Conservation (phyloP, 2,888 invertebrate species). For the Ornithoptera alexandrae region DNA sequence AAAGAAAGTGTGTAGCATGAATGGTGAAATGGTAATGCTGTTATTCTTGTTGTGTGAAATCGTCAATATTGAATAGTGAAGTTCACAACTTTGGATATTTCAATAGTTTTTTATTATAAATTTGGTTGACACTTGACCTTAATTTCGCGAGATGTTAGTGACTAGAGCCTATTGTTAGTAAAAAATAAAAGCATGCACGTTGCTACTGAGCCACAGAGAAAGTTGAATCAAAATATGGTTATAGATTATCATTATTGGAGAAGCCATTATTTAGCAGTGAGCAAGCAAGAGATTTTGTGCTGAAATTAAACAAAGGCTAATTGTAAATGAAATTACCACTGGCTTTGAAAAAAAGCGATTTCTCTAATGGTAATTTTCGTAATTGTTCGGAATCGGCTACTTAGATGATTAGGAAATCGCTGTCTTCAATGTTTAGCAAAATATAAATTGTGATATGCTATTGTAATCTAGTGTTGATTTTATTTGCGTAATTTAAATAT, state of each 20-base stretch:
- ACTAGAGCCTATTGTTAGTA: no score
- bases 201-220: no score
- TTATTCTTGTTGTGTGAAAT: no score
- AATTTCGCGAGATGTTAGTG: no score
- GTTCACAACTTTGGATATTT: no score
- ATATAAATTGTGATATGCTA: slow-evolving; percentile 3
- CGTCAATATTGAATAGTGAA: no score
- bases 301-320: neutral
- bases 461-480: slow-evolving; percentile 12
- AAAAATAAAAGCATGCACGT: no score
- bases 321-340: neutral
- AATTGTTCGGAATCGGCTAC: slow-evolving; percentile 9
- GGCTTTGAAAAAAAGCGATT: slow-evolving; percentile 4
- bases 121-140: no score
- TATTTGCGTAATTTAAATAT: slow-evolving; percentile 4
- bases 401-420: slow-evolving; percentile 12
- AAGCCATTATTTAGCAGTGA: neutral
- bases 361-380: slow-evolving; percentile 1
- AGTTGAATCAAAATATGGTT: no score
- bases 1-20: no score
- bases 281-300: neutral
- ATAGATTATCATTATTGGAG: neutral
- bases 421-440: slow-evolving; percentile 7
- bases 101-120: no score
- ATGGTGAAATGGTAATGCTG: no score